Percentiles rank a stretch among this genome's conserved stretches.
These are phyloP conservation scores for Dreissena rostriformis DNA, from an alignment of 1,140 invertebrate genomes.

Conservation along the genomic window DNA sequence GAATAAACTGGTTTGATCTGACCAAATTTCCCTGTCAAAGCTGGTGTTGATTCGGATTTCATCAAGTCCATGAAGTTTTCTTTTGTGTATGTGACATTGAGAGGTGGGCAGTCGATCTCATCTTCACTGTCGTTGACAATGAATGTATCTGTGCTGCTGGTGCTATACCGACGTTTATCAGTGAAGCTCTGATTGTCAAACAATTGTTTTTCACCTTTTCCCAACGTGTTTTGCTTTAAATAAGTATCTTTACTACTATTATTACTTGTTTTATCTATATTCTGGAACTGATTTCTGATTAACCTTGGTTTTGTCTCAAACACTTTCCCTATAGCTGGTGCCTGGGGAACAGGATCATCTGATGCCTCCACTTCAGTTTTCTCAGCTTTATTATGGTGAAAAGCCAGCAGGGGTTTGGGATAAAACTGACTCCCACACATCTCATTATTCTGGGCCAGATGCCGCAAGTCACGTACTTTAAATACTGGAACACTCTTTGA, in stretches of 20 bases:
- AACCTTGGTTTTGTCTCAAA: neutral
- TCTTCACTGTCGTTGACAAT: conserved; percentile 75
- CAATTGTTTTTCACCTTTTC: too few species aligned
- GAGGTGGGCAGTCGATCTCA: conserved; percentile 35
- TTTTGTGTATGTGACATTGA: neutral
- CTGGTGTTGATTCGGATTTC: neutral
- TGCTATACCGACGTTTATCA: conserved; percentile 33
- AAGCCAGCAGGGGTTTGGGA: conserved; percentile 29
- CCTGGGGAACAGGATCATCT: conserved; percentile 26
- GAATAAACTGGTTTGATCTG: too few species aligned
- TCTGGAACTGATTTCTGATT: neutral
- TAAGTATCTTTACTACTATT: too few species aligned
- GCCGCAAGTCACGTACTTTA: conserved; percentile 71
- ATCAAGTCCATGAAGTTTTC: neutral
- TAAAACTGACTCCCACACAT: conserved; percentile 68
- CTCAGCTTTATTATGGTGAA: neutral
- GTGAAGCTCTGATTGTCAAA: neutral
- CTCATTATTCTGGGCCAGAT: conserved; percentile 74
- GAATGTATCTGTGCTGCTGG: conserved; percentile 75
- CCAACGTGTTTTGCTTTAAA: too few species aligned
- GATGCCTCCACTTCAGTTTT: neutral
- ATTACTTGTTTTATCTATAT: too few species aligned
- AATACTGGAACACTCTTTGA: conserved; percentile 53
- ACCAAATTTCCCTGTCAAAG: too few species aligned
- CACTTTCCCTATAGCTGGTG: conserved; percentile 32